These are phyloP conservation scores for Seriola quinqueradiata DNA, from an alignment of 2,113 vertebrate species.

Conservation along the genomic window DNA sequence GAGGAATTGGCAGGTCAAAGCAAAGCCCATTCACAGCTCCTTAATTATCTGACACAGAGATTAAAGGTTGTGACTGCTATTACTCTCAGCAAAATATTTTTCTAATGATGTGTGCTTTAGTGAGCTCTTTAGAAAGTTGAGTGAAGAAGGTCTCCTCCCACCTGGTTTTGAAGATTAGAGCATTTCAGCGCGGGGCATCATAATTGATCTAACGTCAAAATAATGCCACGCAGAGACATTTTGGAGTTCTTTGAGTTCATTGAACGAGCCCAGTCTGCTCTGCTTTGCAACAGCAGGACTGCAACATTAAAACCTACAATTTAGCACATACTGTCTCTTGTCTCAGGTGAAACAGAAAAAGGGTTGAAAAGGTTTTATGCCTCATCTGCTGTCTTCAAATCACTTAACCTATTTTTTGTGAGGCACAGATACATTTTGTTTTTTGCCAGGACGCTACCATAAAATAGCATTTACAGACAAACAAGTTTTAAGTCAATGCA, in stretches of 20 bases:
- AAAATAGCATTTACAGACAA: too few relatives aligned
- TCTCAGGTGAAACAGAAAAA: too few relatives aligned
- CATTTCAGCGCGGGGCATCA: background rate
- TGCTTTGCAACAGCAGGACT: background rate
- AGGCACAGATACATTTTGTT: too few relatives aligned
- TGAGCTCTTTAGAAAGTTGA: constrained; percentile 2
- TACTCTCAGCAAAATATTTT: constrained; percentile 16
- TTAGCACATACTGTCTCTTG: background rate
- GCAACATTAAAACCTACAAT: constrained; percentile 17
- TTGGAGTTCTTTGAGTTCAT: background rate
- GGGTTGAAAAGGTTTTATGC: too few relatives aligned
- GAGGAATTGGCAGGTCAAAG: constrained; percentile 53
- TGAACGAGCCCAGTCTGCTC: too few relatives aligned
- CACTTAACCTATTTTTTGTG: background rate
- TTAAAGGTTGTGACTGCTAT: constrained; percentile 56
- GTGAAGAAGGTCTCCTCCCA: background rate
- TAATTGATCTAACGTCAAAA: constrained; percentile 32
- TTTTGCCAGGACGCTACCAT: too few relatives aligned
- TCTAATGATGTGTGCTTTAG: constrained; percentile 3
- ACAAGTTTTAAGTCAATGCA: too few relatives aligned
- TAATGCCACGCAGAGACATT: background rate
- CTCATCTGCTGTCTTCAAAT: too few relatives aligned
- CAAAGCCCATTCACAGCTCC: constrained; percentile 29
- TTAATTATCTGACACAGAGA: constrained; percentile 48
- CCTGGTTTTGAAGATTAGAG: constrained; percentile 22